phyloP scores from a whole-genome alignment of 2,113 vertebrate genomes.

The Otis tarda region DNA sequence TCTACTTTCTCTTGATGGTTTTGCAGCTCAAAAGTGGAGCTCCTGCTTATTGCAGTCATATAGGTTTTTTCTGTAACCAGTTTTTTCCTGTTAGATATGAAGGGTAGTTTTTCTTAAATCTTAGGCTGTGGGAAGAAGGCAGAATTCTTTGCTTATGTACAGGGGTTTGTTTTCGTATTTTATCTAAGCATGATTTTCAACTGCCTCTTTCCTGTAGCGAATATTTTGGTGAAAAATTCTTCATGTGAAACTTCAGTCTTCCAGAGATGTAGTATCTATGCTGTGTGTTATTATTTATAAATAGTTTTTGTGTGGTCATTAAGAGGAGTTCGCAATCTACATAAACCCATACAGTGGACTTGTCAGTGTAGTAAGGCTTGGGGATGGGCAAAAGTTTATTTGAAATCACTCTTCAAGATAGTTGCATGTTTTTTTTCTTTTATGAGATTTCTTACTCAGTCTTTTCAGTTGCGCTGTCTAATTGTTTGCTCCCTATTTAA shows the following conservation, averaged over 20 bases:
- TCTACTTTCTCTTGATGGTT: not conserved
- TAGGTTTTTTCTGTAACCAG: not conserved
- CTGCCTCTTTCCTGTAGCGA: not conserved
- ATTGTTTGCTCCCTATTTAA: not conserved
- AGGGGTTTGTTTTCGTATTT: not conserved
- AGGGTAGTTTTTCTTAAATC: not conserved
- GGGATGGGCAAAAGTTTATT: not conserved
- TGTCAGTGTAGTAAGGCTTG: not conserved
- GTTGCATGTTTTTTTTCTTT: not conserved
- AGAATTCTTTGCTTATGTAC: not conserved
- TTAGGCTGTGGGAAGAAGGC: not conserved
- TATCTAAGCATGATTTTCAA: not conserved
- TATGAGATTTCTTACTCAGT: not conserved
- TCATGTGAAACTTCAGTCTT: not conserved
- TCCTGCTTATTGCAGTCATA: not conserved
- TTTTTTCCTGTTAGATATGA: not conserved
- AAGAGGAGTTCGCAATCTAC: not conserved
- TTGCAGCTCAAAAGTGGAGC: not conserved
- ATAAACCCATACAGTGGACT: not conserved
- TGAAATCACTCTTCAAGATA: not conserved
- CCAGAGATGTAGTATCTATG: not conserved
- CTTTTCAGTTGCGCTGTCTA: not conserved
- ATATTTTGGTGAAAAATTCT: not conserved
- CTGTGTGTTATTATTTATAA: not conserved
- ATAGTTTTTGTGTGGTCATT: not conserved